Evolutionary conservation across 2,797 vertebrate species (phyloP), one percentile per base, ranked within the genome.

Genomic region (Protosalanx chinensis): DNA sequence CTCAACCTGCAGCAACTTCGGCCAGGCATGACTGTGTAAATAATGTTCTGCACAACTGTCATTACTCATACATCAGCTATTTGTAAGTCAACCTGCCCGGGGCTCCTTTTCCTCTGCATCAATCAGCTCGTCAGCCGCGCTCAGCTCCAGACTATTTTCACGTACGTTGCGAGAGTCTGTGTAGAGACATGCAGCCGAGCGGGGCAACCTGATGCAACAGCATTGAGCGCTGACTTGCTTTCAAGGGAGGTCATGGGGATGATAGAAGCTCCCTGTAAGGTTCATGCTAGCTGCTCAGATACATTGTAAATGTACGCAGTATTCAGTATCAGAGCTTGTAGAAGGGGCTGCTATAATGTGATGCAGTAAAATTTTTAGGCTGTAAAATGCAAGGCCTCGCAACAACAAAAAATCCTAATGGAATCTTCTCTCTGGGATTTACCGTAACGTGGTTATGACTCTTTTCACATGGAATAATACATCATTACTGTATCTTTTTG

Each of bases 51-150:
- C 86, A 71, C 77, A 76, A 76, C 81, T 91, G 90, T 87, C 88
- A 90, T 92, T 88, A 91, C 89, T 91, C 90, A 91, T 29, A 84
- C 75, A 81, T 87, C 76, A 87, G 85, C 84, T 89, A 90, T 92
- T 85, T 87, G 81, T 82, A 87, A 84, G 76, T 79, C 75, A 81
- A 83, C 72, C 80, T 70, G 84, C 89, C 86, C 20, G 23, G 65
- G 87, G 85, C 16, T 77, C 67, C 67, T 76, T 81, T 71, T 51
- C 72, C 73, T 76, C 76, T 64, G 72, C 78, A 81, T 90, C 89
- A 80, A 67, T 89, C 88, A 88, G 75, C 65, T 79, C 67, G 60
- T 7, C 5, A 41, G 72, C 53, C 53, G 72, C 62, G 30, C 60
- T 75, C 61, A 30, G 81, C 78, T 79, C 56, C 35, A 81, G 66